phyloP scores from a whole-genome alignment of 2,888 invertebrate genomes.

The Leuctra nigra region DNA sequence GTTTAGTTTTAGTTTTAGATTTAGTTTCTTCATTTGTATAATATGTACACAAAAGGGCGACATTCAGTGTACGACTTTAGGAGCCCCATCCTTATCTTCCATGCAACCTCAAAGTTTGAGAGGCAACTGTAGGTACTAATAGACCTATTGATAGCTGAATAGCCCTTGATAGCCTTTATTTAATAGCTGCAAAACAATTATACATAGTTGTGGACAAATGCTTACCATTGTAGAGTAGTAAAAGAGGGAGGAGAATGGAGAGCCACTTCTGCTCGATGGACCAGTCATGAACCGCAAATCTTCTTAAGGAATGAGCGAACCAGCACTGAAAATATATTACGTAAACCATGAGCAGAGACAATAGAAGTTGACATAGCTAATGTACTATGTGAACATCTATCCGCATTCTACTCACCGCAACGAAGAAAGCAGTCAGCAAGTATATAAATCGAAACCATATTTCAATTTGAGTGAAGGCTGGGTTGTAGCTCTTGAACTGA shows the following conservation, averaged over 20 bases:
- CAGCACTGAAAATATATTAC: slow-evolving; percentile 63
- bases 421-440: slow-evolving; percentile 74
- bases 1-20: too few species aligned
- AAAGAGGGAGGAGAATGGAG: slow-evolving; percentile 74
- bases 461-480: slow-evolving; percentile 93
- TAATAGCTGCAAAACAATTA: too few species aligned
- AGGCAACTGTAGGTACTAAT: neutral
- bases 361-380: neutral
- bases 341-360: neutral
- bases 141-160: too few species aligned
- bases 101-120: too few species aligned
- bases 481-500: slow-evolving; percentile 94
- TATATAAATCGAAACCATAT: slow-evolving; percentile 96
- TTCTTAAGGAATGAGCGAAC: slow-evolving; percentile 83
- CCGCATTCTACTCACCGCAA: slow-evolving; percentile 61
- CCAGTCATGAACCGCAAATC: slow-evolving; percentile 88
- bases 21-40: too few species aligned
- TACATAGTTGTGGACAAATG: slow-evolving; percentile 31
- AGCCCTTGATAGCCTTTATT: too few species aligned
- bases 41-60: too few species aligned
- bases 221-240: slow-evolving; percentile 89
- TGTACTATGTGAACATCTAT: neutral
- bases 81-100: too few species aligned
- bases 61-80: too few species aligned
- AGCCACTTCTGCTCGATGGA: slow-evolving; percentile 98